Percentiles rank a stretch among this genome's conserved stretches.
Conservation (phyloP, 2,888 invertebrate genomes). For the Himalopsyche japonica region DNA sequence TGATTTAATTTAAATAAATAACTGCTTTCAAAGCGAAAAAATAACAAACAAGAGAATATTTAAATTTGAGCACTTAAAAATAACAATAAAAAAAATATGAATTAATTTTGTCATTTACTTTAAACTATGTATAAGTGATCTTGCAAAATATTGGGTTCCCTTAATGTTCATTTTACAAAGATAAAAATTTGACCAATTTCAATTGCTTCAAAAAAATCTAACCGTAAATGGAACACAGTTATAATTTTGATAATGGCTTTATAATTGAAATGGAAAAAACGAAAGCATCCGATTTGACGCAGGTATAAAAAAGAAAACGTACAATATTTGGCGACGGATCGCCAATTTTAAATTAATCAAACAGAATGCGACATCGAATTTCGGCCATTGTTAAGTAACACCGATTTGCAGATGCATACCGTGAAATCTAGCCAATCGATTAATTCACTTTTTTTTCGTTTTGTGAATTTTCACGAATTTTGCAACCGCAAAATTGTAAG, state of each 20-base stretch:
- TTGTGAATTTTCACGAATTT: background rate
- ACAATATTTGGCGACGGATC: background rate
- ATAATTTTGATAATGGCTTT: background rate
- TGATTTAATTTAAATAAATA: too few species aligned
- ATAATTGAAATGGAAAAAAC: background rate
- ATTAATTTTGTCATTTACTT: too few species aligned
- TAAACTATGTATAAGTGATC: too few species aligned
- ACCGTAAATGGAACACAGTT: too few species aligned
- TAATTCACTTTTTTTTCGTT: background rate
- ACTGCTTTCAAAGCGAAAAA: too few species aligned
- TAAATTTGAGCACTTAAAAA: too few species aligned
- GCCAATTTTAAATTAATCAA: background rate
- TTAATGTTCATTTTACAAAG: too few species aligned
- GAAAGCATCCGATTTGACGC: background rate
- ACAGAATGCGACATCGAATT: background rate
- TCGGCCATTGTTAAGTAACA: background rate
- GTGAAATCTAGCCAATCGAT: background rate
- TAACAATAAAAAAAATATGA: too few species aligned
- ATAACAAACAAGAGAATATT: too few species aligned
- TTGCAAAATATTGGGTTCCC: too few species aligned
- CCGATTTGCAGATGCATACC: background rate
- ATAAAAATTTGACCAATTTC: too few species aligned
- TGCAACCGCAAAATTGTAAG: background rate
- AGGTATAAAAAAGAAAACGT: background rate
- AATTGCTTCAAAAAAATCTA: too few species aligned